phyloP scores from a whole-genome alignment of 2,113 vertebrate species.

The Entomyzon cyanotis region DNA sequence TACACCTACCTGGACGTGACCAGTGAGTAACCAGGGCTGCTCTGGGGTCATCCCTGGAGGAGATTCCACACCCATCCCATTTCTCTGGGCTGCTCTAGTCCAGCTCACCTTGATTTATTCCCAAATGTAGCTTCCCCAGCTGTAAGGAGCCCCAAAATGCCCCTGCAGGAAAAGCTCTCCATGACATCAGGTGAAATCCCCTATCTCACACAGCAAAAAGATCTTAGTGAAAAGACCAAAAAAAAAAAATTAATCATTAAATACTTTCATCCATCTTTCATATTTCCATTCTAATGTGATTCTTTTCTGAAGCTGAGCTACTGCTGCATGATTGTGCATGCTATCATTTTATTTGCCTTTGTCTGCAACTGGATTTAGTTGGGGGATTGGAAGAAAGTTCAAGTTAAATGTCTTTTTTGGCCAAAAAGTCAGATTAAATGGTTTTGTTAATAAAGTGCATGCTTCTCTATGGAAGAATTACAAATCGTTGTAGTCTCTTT shows the following conservation, averaged over 20 bases:
- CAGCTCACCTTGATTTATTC: rapidly evolving
- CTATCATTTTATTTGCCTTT: conserved; percentile 1
- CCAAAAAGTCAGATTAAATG: neutral
- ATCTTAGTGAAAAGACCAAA: neutral
- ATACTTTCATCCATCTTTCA: neutral
- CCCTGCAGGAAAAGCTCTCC: neutral
- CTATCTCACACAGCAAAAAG: neutral
- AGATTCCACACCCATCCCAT: rapidly evolving
- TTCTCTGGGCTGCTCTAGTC: neutral
- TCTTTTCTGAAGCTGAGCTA: neutral
- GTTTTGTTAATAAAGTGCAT: neutral
- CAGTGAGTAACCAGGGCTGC: conserved; percentile 79
- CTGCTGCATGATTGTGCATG: neutral
- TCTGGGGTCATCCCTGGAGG: neutral
- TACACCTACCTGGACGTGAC: conserved; percentile 89
- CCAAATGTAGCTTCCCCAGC: neutral
- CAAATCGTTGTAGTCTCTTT: conserved; percentile 12
- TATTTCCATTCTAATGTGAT: neutral
- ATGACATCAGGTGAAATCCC: neutral
- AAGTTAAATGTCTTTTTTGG: neutral
- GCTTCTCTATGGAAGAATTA: neutral
- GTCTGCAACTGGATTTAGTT: neutral
- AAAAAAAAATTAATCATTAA: neutral
- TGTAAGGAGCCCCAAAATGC: neutral
- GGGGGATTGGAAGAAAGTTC: neutral